Percentiles rank a stretch among this genome's conserved stretches.
phyloP scores from a whole-genome alignment of 2,888 invertebrate genomes.

The Leucoptera coffeella region DNA sequence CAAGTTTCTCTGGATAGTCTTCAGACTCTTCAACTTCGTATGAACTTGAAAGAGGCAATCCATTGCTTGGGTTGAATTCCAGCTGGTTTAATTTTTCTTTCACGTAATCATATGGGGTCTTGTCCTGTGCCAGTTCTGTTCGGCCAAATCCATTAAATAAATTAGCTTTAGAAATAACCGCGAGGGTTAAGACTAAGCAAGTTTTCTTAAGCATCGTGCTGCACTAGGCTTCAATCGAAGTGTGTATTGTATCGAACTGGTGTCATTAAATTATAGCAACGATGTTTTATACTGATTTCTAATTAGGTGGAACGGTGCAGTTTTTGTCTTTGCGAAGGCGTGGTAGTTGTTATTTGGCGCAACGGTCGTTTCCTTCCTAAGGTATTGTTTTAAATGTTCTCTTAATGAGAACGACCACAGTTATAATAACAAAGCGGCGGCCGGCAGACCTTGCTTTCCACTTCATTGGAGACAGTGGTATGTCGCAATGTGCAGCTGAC shows the following conservation, averaged over 20 bases:
- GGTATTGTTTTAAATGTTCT: constrained; percentile 40
- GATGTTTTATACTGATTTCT: constrained; percentile 42
- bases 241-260: constrained; percentile 37
- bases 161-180: constrained; percentile 17
- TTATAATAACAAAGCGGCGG: constrained; percentile 35
- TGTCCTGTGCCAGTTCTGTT: constrained; percentile 29
- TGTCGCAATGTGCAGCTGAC: constrained; percentile 39
- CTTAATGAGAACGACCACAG: constrained; percentile 38
- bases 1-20: constrained; percentile 45
- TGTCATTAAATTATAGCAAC: constrained; percentile 32
- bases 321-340: constrained; percentile 17
- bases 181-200: constrained; percentile 16
- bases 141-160: constrained; percentile 11
- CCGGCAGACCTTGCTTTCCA: constrained; percentile 49
- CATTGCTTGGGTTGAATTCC: constrained; percentile 20
- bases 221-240: no score
- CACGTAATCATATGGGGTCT: constrained; percentile 40
- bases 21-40: constrained; percentile 56
- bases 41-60: constrained; percentile 35
- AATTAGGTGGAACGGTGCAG: constrained; percentile 38
- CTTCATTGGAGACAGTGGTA: constrained; percentile 38
- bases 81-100: constrained; percentile 29
- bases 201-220: constrained; percentile 26
- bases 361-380: constrained; percentile 46
- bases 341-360: constrained; percentile 35